These are phyloP conservation scores for Campoplex capitator DNA, from an alignment of 2,888 invertebrate genomes.

Conservation along the genomic window DNA sequence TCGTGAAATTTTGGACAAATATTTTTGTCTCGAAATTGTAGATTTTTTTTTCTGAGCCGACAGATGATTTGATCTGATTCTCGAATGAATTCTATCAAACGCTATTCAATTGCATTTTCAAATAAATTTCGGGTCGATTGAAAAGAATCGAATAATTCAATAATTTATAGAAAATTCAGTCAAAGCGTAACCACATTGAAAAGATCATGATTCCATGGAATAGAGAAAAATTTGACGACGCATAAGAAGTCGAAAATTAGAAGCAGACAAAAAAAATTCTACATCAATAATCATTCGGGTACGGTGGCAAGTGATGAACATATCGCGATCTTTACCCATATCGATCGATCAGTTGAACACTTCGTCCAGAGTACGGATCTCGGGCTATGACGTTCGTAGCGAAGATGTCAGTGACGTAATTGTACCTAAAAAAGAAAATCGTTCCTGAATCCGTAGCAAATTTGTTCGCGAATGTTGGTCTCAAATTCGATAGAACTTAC, in stretches of 20 bases:
- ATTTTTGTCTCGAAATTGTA: too few relatives aligned
- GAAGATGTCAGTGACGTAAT: slow-evolving; percentile 95
- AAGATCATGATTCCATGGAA: too few relatives aligned
- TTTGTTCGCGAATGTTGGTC: too few relatives aligned
- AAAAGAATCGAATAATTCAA: too few relatives aligned
- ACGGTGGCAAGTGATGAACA: neutral
- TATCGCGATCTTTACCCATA: slow-evolving; percentile 88
- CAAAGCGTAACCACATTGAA: too few relatives aligned
- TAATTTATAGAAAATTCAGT: too few relatives aligned
- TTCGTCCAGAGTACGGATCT: slow-evolving; percentile 96
- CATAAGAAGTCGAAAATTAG: neutral
- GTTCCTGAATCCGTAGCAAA: slow-evolving; percentile 8
- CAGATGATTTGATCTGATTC: too few relatives aligned
- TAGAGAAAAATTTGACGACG: neutral
- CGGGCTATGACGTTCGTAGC: slow-evolving; percentile 96
- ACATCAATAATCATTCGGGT: neutral
- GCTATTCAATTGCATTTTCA: neutral
- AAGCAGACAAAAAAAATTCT: neutral
- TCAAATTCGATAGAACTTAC: slow-evolving; percentile 62
- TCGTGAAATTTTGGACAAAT: too few relatives aligned
- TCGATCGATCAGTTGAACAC: slow-evolving; percentile 95
- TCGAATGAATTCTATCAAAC: too few relatives aligned
- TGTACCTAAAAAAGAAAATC: slow-evolving; percentile 85
- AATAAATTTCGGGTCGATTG: neutral
- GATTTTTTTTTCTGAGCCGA: too few relatives aligned